phyloP scores from a whole-genome alignment of 2,797 vertebrate genomes.

The Zenarchopterus dispar region DNA sequence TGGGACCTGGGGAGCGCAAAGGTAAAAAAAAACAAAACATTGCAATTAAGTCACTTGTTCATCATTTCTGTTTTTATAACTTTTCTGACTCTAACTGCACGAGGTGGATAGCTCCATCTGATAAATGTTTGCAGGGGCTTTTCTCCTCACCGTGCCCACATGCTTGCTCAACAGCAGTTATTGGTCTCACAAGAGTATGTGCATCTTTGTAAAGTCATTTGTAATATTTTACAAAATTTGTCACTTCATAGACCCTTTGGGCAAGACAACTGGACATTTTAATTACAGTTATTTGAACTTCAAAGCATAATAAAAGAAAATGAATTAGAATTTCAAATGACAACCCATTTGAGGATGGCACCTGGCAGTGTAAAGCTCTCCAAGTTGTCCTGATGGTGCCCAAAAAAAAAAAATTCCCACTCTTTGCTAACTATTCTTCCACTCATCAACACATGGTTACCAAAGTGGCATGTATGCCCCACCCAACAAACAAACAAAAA shows the following conservation, averaged over 20 bases:
- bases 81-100: neutral
- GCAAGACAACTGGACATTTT: neutral
- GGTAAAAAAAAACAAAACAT: slow-evolving; percentile 11
- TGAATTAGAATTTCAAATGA: neutral
- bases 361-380: neutral
- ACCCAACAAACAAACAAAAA: slow-evolving; percentile 46
- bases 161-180: neutral
- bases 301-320: neutral
- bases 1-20: slow-evolving; percentile 64
- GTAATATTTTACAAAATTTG: neutral
- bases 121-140: neutral
- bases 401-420: slow-evolving; percentile 13
- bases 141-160: neutral
- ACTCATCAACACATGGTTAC: slow-evolving; percentile 24
- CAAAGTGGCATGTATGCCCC: slow-evolving; percentile 22
- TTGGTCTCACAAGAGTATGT: neutral
- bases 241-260: neutral
- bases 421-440: neutral
- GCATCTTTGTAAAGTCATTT: neutral
- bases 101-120: neutral
- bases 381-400: neutral
- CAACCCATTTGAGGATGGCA: neutral
- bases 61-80: neutral
- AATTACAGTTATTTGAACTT: neutral
- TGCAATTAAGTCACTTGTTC: neutral